These are phyloP conservation scores for Epinephelus moara DNA, from an alignment of 2,113 vertebrate species.

Conservation along the genomic window DNA sequence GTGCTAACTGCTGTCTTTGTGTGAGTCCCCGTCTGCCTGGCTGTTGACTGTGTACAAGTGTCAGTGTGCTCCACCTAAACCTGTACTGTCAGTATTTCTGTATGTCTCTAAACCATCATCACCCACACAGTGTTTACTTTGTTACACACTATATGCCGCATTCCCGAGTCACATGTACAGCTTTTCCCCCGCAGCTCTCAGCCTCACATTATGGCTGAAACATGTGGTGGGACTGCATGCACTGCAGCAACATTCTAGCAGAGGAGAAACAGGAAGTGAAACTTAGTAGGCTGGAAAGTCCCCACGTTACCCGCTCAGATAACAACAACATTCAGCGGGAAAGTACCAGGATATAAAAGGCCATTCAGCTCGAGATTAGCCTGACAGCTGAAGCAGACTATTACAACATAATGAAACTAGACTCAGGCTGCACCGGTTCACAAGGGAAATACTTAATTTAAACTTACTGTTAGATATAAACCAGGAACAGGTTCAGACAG, in stretches of 20 bases:
- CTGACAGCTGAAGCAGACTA: not conserved
- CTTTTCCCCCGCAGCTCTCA: not conserved
- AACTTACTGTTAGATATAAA: not conserved
- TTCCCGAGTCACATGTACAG: not conserved
- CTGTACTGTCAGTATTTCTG: not conserved
- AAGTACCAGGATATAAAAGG: slow-evolving; percentile 68
- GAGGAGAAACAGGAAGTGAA: slow-evolving; percentile 73
- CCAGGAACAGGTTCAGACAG: not conserved
- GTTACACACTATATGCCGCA: too few relatives aligned
- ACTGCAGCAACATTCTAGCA: not conserved
- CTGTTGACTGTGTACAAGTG: not conserved
- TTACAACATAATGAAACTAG: not conserved
- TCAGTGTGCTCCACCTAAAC: not conserved
- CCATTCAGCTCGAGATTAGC: not conserved
- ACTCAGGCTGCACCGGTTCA: not conserved
- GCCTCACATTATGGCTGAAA: not conserved
- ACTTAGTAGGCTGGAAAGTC: slow-evolving; percentile 74
- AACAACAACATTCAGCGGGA: slow-evolving; percentile 57
- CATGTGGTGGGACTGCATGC: not conserved
- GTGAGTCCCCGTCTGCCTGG: too few relatives aligned
- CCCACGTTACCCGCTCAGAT: slow-evolving; percentile 32
- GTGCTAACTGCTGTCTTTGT: not conserved
- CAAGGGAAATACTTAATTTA: not conserved
- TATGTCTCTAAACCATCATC: not conserved
- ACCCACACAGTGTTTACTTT: not conserved